These are phyloP conservation scores for Ceratina calcarata DNA, from an alignment of 1,140 invertebrate species.

Conservation along the genomic window DNA sequence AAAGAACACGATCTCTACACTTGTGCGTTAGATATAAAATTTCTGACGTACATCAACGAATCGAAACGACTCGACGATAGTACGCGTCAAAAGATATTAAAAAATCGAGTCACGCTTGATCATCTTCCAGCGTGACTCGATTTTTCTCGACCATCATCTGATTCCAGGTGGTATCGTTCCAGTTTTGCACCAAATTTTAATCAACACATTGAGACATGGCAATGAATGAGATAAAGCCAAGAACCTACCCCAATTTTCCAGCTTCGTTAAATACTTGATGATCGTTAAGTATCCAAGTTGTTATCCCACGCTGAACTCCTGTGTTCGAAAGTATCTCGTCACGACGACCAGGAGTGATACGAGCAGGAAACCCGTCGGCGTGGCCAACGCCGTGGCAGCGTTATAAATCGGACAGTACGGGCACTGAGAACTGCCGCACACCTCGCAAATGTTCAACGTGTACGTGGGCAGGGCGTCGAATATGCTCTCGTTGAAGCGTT, in stretches of 20 bases:
- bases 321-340: conserved; percentile 70
- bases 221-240: neutral
- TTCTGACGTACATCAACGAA: conserved; percentile 4
- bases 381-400: conserved; percentile 79
- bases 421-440: conserved; percentile 98
- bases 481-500: conserved; percentile 96
- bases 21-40: conserved; percentile 25
- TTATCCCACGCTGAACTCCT: conserved; percentile 69
- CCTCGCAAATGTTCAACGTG: conserved; percentile 96
- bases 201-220: conserved; percentile 3
- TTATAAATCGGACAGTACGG: conserved; percentile 97
- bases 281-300: conserved; percentile 9
- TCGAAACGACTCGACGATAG: no score
- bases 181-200: conserved; percentile 26
- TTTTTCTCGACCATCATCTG: neutral
- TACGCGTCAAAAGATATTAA: no score
- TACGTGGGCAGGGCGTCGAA: conserved; percentile 94
- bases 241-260: neutral
- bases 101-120: no score
- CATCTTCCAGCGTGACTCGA: no score
- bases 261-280: neutral
- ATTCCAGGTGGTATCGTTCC: neutral
- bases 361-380: conserved; percentile 73
- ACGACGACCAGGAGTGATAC: conserved; percentile 67
- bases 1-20: conserved; percentile 20